Conservation (phyloP, 1,140 invertebrate species). For the Coelopa frigida region DNA sequence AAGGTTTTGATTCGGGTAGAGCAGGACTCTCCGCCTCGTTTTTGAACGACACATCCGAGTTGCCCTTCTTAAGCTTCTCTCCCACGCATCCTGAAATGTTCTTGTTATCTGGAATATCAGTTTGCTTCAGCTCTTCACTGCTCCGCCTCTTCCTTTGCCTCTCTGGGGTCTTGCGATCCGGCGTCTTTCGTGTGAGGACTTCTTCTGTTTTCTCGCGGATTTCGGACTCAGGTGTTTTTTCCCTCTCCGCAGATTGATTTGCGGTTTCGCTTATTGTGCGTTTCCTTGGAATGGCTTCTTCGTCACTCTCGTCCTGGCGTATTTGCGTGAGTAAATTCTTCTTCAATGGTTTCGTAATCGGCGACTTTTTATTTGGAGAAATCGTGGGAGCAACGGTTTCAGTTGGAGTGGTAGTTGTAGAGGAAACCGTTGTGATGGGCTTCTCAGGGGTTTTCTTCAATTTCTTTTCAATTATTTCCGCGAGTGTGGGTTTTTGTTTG, state of each 20-base stretch:
- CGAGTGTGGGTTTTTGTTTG: slow-evolving; percentile 28
- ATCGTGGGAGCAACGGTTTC: too few relatives aligned
- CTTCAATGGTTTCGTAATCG: slow-evolving; percentile 36
- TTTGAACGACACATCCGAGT: neutral
- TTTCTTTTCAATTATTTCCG: slow-evolving; percentile 39
- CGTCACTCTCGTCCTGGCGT: slow-evolving; percentile 36
- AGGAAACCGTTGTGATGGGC: neutral
- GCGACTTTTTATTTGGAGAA: slow-evolving; percentile 26
- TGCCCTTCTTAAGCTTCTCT: neutral
- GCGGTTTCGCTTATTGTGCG: slow-evolving; percentile 27
- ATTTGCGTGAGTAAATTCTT: slow-evolving; percentile 37
- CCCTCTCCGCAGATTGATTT: neutral
- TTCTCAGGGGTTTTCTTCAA: slow-evolving; percentile 26
- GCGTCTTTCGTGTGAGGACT: neutral
- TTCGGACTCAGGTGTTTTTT: neutral
- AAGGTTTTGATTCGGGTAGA: too few relatives aligned
- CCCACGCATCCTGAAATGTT: neutral
- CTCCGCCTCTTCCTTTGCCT: slow-evolving; percentile 33
- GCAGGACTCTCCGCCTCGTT: too few relatives aligned
- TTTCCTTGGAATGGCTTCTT: slow-evolving; percentile 30
- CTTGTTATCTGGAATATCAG: slow-evolving; percentile 2
- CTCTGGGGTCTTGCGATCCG: slow-evolving; percentile 10
- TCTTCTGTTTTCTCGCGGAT: slow-evolving; percentile 2
- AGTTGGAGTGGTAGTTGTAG: neutral
- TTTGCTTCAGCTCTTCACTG: slow-evolving; percentile 25